Conservation (phyloP, 2,888 invertebrate genomes). For the Isoperla grammatica region DNA sequence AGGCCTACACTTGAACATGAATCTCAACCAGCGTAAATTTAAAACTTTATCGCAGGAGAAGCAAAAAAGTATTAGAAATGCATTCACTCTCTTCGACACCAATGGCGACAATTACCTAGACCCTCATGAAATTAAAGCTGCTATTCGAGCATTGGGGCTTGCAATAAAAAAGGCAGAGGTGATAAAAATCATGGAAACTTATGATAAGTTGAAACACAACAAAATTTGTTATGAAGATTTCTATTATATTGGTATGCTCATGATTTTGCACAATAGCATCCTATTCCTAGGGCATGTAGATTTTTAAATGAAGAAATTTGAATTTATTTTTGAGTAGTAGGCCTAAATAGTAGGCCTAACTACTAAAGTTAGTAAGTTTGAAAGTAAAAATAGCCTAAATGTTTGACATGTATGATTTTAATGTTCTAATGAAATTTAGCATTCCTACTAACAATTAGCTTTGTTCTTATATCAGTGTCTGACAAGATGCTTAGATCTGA, state of each 20-base stretch:
- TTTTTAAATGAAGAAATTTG: too few relatives aligned
- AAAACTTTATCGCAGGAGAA: conserved; percentile 30
- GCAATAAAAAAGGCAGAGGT: conserved; percentile 35
- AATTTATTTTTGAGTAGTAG: too few relatives aligned
- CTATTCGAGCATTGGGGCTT: conserved; percentile 36
- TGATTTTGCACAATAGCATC: too few relatives aligned
- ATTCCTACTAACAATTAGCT: too few relatives aligned
- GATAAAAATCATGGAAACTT: conserved; percentile 33
- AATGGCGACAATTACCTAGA: conserved; percentile 37
- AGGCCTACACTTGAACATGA: not conserved
- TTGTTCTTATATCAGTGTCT: not conserved
- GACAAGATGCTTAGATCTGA: conserved; percentile 22
- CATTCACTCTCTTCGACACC: conserved; percentile 35
- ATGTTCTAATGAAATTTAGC: not conserved
- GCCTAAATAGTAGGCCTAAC: too few relatives aligned
- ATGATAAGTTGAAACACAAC: conserved; percentile 30
- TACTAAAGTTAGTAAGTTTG: too few relatives aligned
- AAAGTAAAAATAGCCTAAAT: not conserved
- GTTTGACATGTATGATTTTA: not conserved
- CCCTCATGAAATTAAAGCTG: conserved; percentile 37
- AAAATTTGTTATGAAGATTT: conserved; percentile 34
- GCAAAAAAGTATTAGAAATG: conserved; percentile 33
- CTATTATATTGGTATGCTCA: conserved; percentile 35
- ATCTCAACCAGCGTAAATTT: not conserved
- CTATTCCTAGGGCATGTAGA: too few relatives aligned